phyloP scores from a whole-genome alignment of 1,140 invertebrate genomes.

The Ylistrum balloti region DNA sequence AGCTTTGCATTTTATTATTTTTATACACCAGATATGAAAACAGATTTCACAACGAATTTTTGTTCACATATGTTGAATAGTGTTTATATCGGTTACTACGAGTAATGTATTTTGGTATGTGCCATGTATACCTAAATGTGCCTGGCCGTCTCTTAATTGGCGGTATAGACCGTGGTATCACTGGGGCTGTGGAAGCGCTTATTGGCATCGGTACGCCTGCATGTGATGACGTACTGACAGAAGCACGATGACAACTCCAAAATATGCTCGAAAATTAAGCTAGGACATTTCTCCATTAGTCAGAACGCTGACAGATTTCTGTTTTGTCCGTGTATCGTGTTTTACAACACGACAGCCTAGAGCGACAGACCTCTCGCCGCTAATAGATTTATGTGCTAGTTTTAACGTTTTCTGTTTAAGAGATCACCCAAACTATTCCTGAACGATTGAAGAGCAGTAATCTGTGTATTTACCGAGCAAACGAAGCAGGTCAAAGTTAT shows the following conservation, averaged over 20 bases:
- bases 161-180: neutral
- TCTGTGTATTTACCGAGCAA: too few species aligned
- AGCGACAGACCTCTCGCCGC: neutral
- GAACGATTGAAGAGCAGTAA: too few species aligned
- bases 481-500: too few species aligned
- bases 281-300: neutral
- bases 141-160: neutral
- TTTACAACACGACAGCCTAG: neutral
- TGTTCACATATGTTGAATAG: too few species aligned
- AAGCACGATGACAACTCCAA: neutral
- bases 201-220: neutral
- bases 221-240: neutral
- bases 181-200: neutral
- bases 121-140: too few species aligned
- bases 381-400: neutral
- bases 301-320: neutral
- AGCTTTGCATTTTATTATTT: too few species aligned
- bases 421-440: too few species aligned
- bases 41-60: too few species aligned
- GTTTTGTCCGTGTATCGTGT: neutral
- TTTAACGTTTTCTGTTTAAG: neutral
- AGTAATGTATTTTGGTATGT: too few species aligned
- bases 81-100: too few species aligned
- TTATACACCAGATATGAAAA: too few species aligned
- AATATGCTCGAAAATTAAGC: slow-evolving; percentile 10